These are phyloP conservation scores for Drosophila macrospina DNA, from an alignment of 2,888 invertebrate species.

Conservation along the genomic window DNA sequence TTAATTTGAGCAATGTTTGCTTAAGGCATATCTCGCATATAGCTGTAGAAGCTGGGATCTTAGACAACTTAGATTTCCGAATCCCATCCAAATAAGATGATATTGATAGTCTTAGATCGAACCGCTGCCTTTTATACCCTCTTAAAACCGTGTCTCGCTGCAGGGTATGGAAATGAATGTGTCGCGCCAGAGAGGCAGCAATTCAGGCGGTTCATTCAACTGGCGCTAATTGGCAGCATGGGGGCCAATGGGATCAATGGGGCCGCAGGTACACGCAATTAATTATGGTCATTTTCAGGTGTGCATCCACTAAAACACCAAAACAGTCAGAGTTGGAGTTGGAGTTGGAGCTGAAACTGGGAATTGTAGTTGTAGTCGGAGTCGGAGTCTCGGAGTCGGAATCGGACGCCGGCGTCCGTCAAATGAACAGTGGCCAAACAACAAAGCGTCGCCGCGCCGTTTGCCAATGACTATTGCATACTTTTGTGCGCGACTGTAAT, in stretches of 20 bases:
- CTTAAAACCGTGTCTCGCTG: background rate
- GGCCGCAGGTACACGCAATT: conserved; percentile 75
- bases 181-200: conserved; percentile 10
- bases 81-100: too few species aligned
- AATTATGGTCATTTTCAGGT: conserved; percentile 80
- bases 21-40: too few species aligned
- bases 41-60: too few species aligned
- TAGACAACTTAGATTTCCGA: too few species aligned
- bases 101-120: too few species aligned
- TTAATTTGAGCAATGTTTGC: too few species aligned
- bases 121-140: background rate
- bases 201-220: conserved; percentile 25
- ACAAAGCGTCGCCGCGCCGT: conserved; percentile 57
- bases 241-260: conserved; percentile 15
- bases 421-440: conserved; percentile 63
- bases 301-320: conserved; percentile 43
- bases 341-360: background rate
- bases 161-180: conserved; percentile 14
- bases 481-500: conserved; percentile 55
- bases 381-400: background rate
- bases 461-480: conserved; percentile 68
- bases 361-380: conserved; percentile 6
- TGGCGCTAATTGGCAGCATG: conserved; percentile 67
- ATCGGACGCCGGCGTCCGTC: conserved; percentile 24
- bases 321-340: conserved; percentile 16